Evolutionary conservation across 2,888 invertebrate genomes (phyloP).

Genomic region (Mantis religiosa): DNA sequence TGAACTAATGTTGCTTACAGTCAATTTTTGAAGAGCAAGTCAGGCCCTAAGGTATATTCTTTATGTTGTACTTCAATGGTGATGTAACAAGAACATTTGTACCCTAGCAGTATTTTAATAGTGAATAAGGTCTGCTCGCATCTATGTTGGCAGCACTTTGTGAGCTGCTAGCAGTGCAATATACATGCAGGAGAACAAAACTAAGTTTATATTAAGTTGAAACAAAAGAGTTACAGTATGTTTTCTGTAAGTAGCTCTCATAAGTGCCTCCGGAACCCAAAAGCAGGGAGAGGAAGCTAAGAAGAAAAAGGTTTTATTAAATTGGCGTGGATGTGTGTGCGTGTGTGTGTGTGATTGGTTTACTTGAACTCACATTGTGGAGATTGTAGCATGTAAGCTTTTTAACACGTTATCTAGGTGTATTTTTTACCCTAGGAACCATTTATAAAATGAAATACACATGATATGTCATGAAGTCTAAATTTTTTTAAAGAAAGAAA

Average conservation of each 20-base stretch:
- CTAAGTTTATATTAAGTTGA: neutral
- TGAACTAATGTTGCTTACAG: too few species aligned
- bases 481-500: neutral
- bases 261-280: neutral
- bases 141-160: neutral
- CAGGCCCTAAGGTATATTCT: too few species aligned
- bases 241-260: neutral
- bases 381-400: slow-evolving; percentile 7
- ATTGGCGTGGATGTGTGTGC: neutral
- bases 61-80: neutral
- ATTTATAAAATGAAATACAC: neutral
- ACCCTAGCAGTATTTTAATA: neutral
- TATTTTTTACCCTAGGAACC: slow-evolving; percentile 15
- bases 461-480: neutral
- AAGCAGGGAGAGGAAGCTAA: neutral
- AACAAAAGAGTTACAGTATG: neutral
- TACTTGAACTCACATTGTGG: neutral
- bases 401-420: slow-evolving; percentile 15
- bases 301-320: neutral
- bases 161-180: neutral
- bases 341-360: neutral
- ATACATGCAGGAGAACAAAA: neutral
- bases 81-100: neutral
- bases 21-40: too few species aligned
- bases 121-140: neutral